These are phyloP conservation scores for Pantherophis alleghaniensis DNA, from an alignment of 2,797 vertebrate genomes.

Conservation along the genomic window DNA sequence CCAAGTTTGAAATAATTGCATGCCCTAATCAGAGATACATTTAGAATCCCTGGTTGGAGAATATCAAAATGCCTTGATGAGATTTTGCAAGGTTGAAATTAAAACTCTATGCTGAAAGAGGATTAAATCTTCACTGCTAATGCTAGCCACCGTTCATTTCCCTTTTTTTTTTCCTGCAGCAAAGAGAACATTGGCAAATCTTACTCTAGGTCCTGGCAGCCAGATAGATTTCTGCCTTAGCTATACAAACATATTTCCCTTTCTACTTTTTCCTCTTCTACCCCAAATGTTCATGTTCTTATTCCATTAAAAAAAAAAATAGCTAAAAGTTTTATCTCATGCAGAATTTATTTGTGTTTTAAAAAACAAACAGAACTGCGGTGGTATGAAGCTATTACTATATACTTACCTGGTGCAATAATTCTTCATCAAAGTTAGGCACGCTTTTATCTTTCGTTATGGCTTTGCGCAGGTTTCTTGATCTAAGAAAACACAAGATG, in stretches of 20 bases:
- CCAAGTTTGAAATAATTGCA: background rate
- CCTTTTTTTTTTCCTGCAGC: background rate
- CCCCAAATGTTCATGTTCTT: background rate
- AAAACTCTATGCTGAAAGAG: no score
- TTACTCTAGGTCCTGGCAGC: background rate
- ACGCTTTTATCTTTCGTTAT: conserved; percentile 74
- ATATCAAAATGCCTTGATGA: background rate
- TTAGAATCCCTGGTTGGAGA: background rate
- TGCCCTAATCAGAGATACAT: background rate
- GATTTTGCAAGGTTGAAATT: background rate
- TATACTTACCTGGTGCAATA: conserved; percentile 70
- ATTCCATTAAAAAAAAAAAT: background rate
- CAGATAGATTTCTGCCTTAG: background rate
- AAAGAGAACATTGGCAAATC: background rate
- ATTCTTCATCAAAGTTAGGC: conserved; percentile 71
- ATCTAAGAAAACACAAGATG: conserved; percentile 61
- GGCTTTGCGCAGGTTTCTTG: conserved; percentile 64
- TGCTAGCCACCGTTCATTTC: background rate
- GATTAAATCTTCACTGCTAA: background rate
- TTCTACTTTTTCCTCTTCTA: background rate
- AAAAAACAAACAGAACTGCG: background rate
- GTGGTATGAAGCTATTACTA: background rate
- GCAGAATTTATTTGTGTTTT: background rate
- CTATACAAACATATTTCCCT: background rate
- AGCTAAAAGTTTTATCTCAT: background rate